Evolutionary conservation across 2,888 invertebrate species (phyloP).

Genomic region (Tenthredo notha): DNA sequence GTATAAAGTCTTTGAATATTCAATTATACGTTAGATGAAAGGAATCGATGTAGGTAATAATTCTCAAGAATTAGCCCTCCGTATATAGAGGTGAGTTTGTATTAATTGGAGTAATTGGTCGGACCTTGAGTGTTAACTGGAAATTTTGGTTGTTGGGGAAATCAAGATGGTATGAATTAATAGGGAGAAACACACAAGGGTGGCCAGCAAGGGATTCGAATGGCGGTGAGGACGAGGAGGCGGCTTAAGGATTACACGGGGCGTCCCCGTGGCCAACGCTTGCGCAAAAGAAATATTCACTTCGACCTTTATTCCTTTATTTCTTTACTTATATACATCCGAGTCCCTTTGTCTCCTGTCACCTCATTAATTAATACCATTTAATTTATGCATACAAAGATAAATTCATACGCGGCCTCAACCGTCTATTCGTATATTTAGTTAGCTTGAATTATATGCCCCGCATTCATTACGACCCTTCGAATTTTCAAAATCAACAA

Average conservation of each 20-base stretch:
- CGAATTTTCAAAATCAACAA: background rate
- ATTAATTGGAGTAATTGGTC: constrained; percentile 76
- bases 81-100: constrained; percentile 58
- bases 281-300: constrained; percentile 45
- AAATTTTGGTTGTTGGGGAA: constrained; percentile 65
- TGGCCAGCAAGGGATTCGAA: constrained; percentile 34
- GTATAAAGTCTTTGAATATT: background rate
- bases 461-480: background rate
- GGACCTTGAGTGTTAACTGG: constrained; percentile 74
- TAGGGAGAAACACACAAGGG: constrained; percentile 12
- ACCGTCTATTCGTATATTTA: background rate
- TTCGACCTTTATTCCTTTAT: constrained; percentile 31
- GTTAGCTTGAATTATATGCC: background rate
- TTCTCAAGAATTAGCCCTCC: background rate
- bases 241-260: constrained; percentile 48
- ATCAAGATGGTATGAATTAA: constrained; percentile 56
- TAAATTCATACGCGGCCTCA: background rate
- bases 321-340: background rate
- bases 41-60: constrained; percentile 13
- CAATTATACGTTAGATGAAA: background rate
- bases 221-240: constrained; percentile 46
- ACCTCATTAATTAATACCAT: constrained; percentile 8
- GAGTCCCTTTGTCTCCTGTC: constrained; percentile 3
- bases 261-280: constrained; percentile 41
- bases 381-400: background rate